Evolutionary conservation across 2,797 vertebrate species (phyloP), one percentile per base, ranked within the genome.

Genomic region (Hirundo rustica): DNA sequence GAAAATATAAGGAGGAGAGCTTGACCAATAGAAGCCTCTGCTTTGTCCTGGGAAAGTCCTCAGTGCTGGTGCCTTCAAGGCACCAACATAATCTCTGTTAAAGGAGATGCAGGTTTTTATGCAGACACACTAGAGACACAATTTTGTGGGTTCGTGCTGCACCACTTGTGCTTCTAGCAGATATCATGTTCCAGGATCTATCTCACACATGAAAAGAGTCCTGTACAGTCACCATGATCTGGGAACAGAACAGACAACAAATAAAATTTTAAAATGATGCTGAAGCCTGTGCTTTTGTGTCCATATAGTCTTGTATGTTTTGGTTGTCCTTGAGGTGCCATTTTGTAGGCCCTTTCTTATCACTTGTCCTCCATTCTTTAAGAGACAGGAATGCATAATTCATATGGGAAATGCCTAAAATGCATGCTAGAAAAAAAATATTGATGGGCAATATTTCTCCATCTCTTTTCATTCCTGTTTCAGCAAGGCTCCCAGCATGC

Each of bases 401-500:
- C n/a, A 26, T 68, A 57, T 0, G 2, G 18, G 18, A 93, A 85
- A 71, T 67, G 45, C 29, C 51, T 75, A 66, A 92, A 81, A 68
- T 5, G 2, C 18, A 5, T 50, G 55, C 50, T 42, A 71, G 51
- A 71, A 75, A 62, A 58, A 61, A 77, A 91, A 82, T 73, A 38
- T 40, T 53, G 23, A 7, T 55, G 32, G 61, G 5, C 51, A 91
- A 30, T 68, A 36, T 40, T 74, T 25, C 29, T 85, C 22, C 30
- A 36, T 83, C 32, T 60, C 29, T 67, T 75, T 45, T 4, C 32
- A 60, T 67, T 38, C 13, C 72, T 70, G 34, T 82, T 94, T 92
- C 0, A 0, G 42, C n/a, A 81, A 51, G 11, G 5, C 7, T 92
- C 7, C 51, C 62, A 81, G n/a, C 42, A 50, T 5, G 3, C 65